Evolutionary conservation across 1,140 invertebrate species (phyloP).

Genomic region (Ridgeia piscesae): DNA sequence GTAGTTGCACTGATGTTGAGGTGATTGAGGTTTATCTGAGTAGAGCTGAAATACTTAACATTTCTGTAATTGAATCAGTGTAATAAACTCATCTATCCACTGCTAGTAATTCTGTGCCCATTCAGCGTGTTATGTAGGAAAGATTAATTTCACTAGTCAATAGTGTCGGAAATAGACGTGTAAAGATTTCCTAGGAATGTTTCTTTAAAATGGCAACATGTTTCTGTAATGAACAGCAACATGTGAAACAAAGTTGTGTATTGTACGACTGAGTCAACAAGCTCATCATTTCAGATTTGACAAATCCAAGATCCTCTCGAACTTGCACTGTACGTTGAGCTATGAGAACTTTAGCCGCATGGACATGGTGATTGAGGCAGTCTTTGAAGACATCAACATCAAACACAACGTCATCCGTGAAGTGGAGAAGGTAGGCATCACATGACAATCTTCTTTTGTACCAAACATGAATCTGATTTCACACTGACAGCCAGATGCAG

Average conservation of each 20-base stretch:
- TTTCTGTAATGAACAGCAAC: no score
- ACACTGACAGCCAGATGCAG: no score
- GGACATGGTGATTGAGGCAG: slow-evolving; percentile 98
- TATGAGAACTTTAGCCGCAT: slow-evolving; percentile 85
- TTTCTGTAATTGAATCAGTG: neutral
- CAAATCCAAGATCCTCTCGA: slow-evolving; percentile 77
- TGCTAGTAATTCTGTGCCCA: neutral
- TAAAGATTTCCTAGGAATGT: neutral
- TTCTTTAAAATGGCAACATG: no score
- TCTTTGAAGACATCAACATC: slow-evolving; percentile 94
- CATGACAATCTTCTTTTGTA: neutral
- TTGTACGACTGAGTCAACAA: neutral
- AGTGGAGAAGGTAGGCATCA: slow-evolving; percentile 69
- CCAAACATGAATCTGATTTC: neutral
- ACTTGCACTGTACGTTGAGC: slow-evolving; percentile 76
- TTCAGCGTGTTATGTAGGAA: neutral
- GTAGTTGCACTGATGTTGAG: no score
- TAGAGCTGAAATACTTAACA: no score
- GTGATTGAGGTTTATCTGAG: no score
- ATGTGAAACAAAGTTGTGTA: neutral
- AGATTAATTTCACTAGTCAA: neutral
- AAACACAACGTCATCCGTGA: slow-evolving; percentile 98
- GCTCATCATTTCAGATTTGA: slow-evolving; percentile 65
- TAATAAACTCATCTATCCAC: neutral
- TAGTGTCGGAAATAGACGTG: neutral